A percentile compares a stretch with the other conserved stretches of the same genome.
Evolutionary conservation across 2,113 vertebrate genomes (phyloP).

Genomic region (Austrofundulus limnaeus): DNA sequence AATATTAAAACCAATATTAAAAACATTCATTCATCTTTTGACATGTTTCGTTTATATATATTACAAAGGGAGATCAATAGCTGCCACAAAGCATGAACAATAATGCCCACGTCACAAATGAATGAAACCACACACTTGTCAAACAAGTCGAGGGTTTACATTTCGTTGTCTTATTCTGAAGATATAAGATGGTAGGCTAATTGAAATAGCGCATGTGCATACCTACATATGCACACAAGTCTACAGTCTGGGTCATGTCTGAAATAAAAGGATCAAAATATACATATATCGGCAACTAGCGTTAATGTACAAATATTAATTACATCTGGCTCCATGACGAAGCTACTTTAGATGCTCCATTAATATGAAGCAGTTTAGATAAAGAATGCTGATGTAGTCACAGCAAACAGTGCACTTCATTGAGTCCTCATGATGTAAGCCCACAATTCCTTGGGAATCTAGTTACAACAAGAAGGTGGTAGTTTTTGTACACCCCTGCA

Average conservation of each 20-base stretch:
- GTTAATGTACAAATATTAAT: constrained; percentile 80
- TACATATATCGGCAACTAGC: constrained; percentile 78
- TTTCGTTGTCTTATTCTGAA: constrained; percentile 58
- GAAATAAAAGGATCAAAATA: constrained; percentile 76
- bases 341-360: constrained; percentile 92
- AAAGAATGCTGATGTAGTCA: constrained; percentile 81
- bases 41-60: constrained; percentile 84
- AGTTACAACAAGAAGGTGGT: constrained; percentile 77
- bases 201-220: constrained; percentile 73
- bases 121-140: constrained; percentile 79
- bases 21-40: constrained; percentile 89
- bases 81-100: constrained; percentile 90
- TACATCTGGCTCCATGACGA: constrained; percentile 95
- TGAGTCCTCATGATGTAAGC: constrained; percentile 78
- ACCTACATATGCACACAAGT: constrained; percentile 75
- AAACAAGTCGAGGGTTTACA: constrained; percentile 61
- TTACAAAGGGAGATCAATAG: constrained; percentile 82
- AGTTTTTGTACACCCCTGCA: constrained; percentile 65
- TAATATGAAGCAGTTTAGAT: constrained; percentile 90
- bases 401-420: constrained; percentile 88
- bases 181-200: constrained; percentile 71
- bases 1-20: constrained; percentile 86
- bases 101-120: constrained; percentile 87
- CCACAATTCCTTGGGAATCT: constrained; percentile 85
- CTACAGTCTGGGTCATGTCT: constrained; percentile 76